These are phyloP conservation scores for Cheirogaleus major DNA, from an alignment of 2,797 vertebrate species.

Conservation along the genomic window DNA sequence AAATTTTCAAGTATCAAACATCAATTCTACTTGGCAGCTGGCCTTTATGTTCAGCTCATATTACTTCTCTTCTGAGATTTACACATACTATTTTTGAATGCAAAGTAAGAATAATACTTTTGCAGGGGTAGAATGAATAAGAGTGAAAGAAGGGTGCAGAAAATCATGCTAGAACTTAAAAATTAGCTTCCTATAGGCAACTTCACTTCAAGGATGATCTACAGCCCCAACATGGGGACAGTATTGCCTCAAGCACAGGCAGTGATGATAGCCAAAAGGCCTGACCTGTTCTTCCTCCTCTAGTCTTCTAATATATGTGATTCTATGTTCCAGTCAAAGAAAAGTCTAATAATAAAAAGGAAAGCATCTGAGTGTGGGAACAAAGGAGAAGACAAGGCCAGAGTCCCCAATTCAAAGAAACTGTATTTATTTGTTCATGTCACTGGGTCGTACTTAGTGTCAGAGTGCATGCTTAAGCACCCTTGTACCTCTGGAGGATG, in stretches of 20 bases:
- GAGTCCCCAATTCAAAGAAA: not conserved
- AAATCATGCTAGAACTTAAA: not conserved
- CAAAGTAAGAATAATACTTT: conserved; percentile 53
- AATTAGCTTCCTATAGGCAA: not conserved
- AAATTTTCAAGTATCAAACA: conserved; percentile 44
- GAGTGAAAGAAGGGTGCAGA: conserved; percentile 4
- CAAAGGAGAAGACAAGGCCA: not conserved
- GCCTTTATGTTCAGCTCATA: conserved; percentile 54
- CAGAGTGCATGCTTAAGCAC: not conserved
- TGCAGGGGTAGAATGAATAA: not conserved
- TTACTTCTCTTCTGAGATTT: conserved; percentile 39
- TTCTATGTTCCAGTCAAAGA: not conserved
- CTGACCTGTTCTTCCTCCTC: not conserved
- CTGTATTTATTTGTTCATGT: not conserved
- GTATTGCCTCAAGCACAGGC: not conserved
- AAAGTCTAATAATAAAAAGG: conserved; percentile 12
- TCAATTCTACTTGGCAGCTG: conserved; percentile 58
- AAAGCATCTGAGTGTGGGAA: not conserved
- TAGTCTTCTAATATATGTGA: not conserved
- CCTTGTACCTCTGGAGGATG: not conserved
- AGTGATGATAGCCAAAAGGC: not conserved
- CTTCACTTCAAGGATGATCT: not conserved
- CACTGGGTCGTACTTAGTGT: not conserved
- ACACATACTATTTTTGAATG: conserved; percentile 38
- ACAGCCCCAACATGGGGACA: not conserved